Conservation (phyloP, 2,888 invertebrate genomes). For the Pherbina coryleti region DNA sequence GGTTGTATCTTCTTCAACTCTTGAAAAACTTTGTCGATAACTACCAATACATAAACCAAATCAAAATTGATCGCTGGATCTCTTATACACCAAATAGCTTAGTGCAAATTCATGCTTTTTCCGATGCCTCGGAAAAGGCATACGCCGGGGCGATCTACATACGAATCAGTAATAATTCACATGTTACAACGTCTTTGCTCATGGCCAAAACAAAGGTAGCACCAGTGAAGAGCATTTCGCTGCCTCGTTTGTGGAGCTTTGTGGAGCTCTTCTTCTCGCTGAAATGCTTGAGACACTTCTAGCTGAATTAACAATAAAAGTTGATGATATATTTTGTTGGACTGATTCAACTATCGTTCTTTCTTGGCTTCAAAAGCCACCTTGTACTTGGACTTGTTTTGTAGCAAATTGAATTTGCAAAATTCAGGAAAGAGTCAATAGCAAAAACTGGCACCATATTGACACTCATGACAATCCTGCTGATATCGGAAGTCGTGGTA, state of each 20-base stretch:
- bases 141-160: conserved; percentile 14
- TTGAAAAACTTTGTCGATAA: conserved; percentile 1
- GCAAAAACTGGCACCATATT: conserved; percentile 14
- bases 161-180: not conserved
- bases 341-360: conserved; percentile 25
- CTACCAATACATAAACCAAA: conserved; percentile 5
- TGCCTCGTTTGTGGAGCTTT: conserved; percentile 25
- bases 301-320: not conserved
- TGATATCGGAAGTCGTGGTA: conserved; percentile 22
- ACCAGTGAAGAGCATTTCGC: conserved; percentile 17
- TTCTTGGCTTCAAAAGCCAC: conserved; percentile 34
- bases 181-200: not conserved
- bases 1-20: not conserved
- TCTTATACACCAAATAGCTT: not conserved
- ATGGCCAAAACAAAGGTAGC: conserved; percentile 35
- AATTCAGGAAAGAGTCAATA: conserved; percentile 12
- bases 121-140: conserved; percentile 41
- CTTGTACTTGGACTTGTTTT: conserved; percentile 16
- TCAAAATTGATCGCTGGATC: conserved; percentile 39
- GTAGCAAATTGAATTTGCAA: conserved; percentile 22
- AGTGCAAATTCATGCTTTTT: conserved; percentile 37
- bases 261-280: conserved; percentile 11
- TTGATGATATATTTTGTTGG: conserved; percentile 3
- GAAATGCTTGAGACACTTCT: not conserved
- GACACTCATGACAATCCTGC: conserved; percentile 27